Evolutionary conservation across 2,888 invertebrate genomes (phyloP), one percentile per base, ranked within the genome.

Genomic region (Copidosoma aretas): DNA sequence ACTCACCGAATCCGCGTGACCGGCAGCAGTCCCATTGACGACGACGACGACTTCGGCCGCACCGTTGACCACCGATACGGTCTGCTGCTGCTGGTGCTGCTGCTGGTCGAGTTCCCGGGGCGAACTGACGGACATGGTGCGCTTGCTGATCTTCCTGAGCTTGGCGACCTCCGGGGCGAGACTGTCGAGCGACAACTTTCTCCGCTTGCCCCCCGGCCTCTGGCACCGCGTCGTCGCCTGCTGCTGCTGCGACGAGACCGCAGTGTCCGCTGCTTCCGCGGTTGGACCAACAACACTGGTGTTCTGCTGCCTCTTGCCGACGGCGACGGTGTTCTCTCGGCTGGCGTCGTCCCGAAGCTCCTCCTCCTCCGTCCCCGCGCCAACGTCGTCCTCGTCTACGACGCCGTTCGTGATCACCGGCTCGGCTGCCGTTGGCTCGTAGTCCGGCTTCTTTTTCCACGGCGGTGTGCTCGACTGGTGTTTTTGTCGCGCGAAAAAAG

Each of bases 111-210:
- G 63, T 64, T 81, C 79, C 39, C 77, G 75, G 5, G 78, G 77
- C 56, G 81, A 79, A 8, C 80, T 81, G 1, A 80, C 80, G 24
- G 82, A 83, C 49, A 80, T 68, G 1, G 81, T 80, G 39, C 83
- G 80, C 76, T 78, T 86, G 81, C 73, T 85, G 79, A 77, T 82
- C 81, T 78, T 81, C 67, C 75, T 77, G 71, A 74, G 84, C 81
- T 85, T 88, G 85, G 75, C 87, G 82, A 79, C 87, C 53, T 79
- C 78, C 32, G 32, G 32, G 85, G 63, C 83, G 69, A 74, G 82
- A 74, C 82, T 86, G 64, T 84, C 83, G 57, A 85, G 74, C 1
- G 86, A 86, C 41, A 86, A 77, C 77, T 87, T 87, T 17, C 43
- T 46, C 43, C 15, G 43, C 43, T 46, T 14, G 17, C 43, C 12